Evolutionary conservation across 2,113 vertebrate species (phyloP).

Genomic region (Calyptomena viridis): DNA sequence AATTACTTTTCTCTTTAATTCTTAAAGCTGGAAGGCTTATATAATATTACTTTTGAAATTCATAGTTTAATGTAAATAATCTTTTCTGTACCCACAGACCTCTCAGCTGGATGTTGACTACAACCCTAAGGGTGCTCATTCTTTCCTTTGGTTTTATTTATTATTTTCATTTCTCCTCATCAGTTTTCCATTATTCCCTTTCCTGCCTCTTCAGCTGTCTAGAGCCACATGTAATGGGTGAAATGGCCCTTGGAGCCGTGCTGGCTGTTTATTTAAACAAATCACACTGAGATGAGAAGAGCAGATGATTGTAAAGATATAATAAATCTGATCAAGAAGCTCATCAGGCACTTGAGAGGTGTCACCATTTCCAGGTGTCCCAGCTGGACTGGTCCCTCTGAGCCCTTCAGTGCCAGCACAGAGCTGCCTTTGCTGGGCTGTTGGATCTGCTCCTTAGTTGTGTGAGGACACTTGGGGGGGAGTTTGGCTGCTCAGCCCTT

Average conservation of each 20-base stretch:
- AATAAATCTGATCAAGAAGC: neutral
- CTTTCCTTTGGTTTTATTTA: conserved; percentile 25
- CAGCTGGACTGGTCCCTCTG: neutral
- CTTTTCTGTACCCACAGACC: conserved; percentile 23
- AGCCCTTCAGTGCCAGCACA: neutral
- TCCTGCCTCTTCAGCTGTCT: conserved; percentile 50
- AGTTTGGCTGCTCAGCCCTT: neutral
- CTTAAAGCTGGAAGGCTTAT: conserved; percentile 52
- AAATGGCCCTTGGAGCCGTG: conserved; percentile 31
- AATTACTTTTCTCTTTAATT: conserved; percentile 54
- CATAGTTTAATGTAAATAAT: conserved; percentile 51
- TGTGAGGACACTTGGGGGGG: neutral
- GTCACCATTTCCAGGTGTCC: neutral
- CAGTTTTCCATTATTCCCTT: conserved; percentile 45
- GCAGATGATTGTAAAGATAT: neutral
- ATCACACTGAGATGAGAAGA: conserved; percentile 1
- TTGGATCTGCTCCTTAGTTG: neutral
- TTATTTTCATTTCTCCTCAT: conserved; percentile 41
- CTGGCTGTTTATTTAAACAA: conserved; percentile 66
- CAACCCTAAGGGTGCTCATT: conserved; percentile 42
- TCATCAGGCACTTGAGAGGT: neutral
- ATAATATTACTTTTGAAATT: conserved; percentile 36
- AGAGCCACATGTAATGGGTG: neutral
- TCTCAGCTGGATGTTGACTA: conserved; percentile 41
- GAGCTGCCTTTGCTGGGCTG: neutral